These are phyloP conservation scores for Zaprionus taronus DNA, from an alignment of 1,140 invertebrate genomes.

Conservation along the genomic window DNA sequence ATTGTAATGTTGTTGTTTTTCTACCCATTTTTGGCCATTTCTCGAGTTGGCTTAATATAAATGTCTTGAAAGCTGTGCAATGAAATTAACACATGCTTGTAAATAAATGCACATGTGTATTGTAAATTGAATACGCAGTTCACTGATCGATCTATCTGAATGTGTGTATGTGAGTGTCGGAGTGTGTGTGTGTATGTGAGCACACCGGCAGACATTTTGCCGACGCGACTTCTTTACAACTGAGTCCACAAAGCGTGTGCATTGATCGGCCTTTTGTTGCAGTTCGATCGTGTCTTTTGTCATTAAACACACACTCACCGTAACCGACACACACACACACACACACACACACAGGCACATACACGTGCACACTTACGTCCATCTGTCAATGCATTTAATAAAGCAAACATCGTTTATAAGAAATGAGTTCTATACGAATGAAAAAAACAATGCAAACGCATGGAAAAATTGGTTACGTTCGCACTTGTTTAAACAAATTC, in stretches of 20 bases:
- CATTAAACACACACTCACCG: slow-evolving; percentile 7
- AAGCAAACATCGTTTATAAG: slow-evolving; percentile 64
- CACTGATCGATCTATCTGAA: slow-evolving; percentile 46
- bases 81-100: slow-evolving; percentile 61
- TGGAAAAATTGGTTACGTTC: slow-evolving; percentile 75
- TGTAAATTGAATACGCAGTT: slow-evolving; percentile 71
- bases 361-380: slow-evolving; percentile 24
- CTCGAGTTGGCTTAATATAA: slow-evolving; percentile 40
- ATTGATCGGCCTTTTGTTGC: slow-evolving; percentile 66
- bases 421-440: slow-evolving; percentile 51
- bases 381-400: slow-evolving; percentile 74
- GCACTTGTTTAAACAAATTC: slow-evolving; percentile 77
- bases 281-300: slow-evolving; percentile 65
- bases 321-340: slow-evolving; percentile 27
- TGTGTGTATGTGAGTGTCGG: not conserved
- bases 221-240: slow-evolving; percentile 66
- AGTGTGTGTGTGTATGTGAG: slow-evolving; percentile 22
- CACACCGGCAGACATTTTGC: slow-evolving; percentile 64
- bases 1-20: not conserved
- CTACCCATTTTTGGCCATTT: slow-evolving; percentile 37
- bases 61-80: slow-evolving; percentile 59
- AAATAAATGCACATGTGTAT: slow-evolving; percentile 71
- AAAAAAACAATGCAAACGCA: slow-evolving; percentile 36
- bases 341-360: not conserved
- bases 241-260: slow-evolving; percentile 68